These are phyloP conservation scores for Climacteris rufus DNA, from an alignment of 2,113 vertebrate species.

Conservation along the genomic window DNA sequence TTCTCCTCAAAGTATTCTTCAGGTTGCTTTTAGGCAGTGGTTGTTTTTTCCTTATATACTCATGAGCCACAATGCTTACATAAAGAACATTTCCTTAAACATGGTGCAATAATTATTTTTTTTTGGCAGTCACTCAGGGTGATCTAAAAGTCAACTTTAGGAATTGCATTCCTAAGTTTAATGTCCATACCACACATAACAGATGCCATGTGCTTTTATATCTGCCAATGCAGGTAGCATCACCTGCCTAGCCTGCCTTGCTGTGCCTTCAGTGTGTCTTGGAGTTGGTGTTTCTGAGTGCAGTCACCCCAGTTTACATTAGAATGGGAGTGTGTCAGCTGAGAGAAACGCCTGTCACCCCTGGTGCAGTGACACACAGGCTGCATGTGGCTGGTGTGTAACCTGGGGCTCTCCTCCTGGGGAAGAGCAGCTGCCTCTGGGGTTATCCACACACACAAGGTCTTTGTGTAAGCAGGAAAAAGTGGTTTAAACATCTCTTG, in stretches of 20 bases:
- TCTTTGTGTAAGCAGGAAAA: background rate
- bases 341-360: background rate
- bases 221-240: background rate
- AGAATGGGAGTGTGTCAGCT: fast-evolving
- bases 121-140: background rate
- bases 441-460: background rate
- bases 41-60: background rate
- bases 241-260: background rate
- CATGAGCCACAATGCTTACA: background rate
- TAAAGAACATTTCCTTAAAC: background rate
- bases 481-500: background rate
- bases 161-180: background rate
- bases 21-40: background rate
- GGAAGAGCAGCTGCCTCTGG: background rate
- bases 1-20: background rate
- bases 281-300: background rate
- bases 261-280: background rate
- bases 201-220: background rate
- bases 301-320: background rate
- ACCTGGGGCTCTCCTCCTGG: background rate
- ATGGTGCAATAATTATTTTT: background rate
- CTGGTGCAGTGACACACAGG: background rate
- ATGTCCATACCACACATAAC: background rate
- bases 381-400: background rate
- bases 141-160: background rate